phyloP scores from a whole-genome alignment of 2,797 vertebrate genomes.

The Anabacerthia variegaticeps region DNA sequence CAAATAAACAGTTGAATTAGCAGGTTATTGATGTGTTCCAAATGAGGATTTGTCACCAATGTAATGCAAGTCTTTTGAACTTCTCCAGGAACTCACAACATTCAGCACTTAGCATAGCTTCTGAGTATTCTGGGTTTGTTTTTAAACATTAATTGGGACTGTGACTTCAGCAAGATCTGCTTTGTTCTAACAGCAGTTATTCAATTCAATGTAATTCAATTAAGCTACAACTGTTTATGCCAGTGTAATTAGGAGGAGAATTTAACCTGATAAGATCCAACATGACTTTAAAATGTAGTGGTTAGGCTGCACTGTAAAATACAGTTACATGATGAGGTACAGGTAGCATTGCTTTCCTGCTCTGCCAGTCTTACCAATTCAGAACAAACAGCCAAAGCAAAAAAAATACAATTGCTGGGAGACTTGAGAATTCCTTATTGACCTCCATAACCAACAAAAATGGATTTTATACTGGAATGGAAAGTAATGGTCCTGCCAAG shows the following conservation, averaged over 20 bases:
- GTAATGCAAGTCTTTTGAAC: neutral
- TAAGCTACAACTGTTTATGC: neutral
- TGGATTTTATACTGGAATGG: neutral
- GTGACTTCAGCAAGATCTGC: neutral
- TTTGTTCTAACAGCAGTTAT: neutral
- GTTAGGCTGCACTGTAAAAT: neutral
- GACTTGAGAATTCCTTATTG: neutral
- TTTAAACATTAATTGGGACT: neutral
- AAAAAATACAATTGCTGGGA: neutral
- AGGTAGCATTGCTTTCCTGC: neutral
- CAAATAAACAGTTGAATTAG: neutral
- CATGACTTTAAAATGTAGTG: neutral
- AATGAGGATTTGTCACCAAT: neutral
- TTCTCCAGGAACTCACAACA: neutral
- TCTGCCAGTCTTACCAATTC: neutral
- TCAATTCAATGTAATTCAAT: neutral
- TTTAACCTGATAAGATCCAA: neutral
- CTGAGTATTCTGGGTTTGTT: neutral
- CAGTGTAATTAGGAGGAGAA: neutral
- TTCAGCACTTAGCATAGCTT: neutral
- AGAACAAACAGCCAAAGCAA: neutral
- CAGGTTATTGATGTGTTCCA: neutral
- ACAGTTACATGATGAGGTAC: neutral
- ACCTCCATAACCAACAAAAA: neutral
- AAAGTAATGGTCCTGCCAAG: neutral